Percentiles rank a stretch among this genome's conserved stretches.
Conservation (phyloP, 2,113 vertebrate genomes). For the Lontra canadensis region DNA sequence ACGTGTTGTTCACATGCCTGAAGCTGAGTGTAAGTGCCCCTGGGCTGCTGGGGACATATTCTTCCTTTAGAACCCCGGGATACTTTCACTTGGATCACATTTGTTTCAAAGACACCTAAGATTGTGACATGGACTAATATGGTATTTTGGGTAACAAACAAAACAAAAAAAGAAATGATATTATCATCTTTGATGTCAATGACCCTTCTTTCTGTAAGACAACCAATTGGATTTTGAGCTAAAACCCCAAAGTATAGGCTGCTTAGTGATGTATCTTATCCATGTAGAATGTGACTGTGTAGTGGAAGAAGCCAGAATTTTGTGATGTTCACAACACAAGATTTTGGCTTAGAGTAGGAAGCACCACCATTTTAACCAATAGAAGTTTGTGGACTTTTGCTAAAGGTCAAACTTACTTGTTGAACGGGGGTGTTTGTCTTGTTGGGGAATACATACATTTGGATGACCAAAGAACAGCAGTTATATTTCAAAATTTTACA, state of each 20-base stretch:
- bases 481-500: not conserved
- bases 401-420: not conserved
- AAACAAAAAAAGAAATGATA: not conserved
- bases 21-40: not conserved
- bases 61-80: not conserved
- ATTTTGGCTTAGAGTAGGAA: not conserved
- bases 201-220: not conserved
- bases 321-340: not conserved
- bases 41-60: not conserved
- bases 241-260: not conserved
- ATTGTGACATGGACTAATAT: not conserved
- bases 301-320: not conserved
- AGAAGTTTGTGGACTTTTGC: not conserved
- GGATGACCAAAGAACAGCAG: constrained; percentile 1
- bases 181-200: not conserved
- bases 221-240: constrained; percentile 19
- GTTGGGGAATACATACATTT: not conserved
- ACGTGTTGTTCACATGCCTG: not conserved
- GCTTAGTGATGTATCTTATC: not conserved
- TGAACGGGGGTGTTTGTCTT: not conserved
- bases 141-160: not conserved
- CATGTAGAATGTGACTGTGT: not conserved
- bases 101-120: constrained; percentile 3
- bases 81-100: not conserved
- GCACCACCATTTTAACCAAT: not conserved